A percentile compares a stretch with the other conserved stretches of the same genome.
Conservation (phyloP, 1,140 invertebrate species). For the Drosophila nigrodunni region DNA sequence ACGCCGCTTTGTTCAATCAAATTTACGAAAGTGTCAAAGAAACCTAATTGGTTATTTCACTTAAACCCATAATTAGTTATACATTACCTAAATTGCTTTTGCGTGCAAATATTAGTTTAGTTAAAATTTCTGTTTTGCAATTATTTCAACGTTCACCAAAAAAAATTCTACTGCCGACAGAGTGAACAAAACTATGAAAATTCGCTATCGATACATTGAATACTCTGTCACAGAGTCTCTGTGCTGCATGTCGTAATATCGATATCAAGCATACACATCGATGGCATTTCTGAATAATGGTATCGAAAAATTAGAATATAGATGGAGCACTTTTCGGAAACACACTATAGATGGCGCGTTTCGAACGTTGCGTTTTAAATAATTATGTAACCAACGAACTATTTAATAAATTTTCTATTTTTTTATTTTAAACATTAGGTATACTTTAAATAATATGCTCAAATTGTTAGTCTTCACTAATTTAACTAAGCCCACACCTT, state of each 20-base stretch:
- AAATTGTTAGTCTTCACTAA: no score
- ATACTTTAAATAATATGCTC: no score
- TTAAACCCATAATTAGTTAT: not conserved
- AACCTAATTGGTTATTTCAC: not conserved
- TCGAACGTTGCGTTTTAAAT: no score
- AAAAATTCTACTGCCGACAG: conserved; percentile 29
- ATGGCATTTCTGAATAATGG: not conserved
- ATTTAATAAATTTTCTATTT: no score
- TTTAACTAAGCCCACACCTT: no score
- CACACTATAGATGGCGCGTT: not conserved
- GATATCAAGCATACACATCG: no score
- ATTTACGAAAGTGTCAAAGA: conserved; percentile 12
- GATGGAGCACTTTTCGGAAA: not conserved
- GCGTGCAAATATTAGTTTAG: not conserved
- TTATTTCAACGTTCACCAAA: conserved; percentile 27
- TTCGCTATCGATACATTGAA: not conserved
- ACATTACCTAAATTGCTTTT: conserved; percentile 26
- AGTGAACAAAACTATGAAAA: not conserved
- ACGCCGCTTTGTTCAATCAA: conserved; percentile 28
- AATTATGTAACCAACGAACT: no score
- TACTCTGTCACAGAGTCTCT: no score
- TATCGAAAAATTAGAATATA: not conserved
- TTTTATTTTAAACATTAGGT: no score
- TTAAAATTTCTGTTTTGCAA: conserved; percentile 11
- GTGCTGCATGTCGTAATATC: no score